A percentile compares a stretch with the other conserved stretches of the same genome.
Conservation (phyloP, 2,888 invertebrate genomes). For the Cremastinae sp. region DNA sequence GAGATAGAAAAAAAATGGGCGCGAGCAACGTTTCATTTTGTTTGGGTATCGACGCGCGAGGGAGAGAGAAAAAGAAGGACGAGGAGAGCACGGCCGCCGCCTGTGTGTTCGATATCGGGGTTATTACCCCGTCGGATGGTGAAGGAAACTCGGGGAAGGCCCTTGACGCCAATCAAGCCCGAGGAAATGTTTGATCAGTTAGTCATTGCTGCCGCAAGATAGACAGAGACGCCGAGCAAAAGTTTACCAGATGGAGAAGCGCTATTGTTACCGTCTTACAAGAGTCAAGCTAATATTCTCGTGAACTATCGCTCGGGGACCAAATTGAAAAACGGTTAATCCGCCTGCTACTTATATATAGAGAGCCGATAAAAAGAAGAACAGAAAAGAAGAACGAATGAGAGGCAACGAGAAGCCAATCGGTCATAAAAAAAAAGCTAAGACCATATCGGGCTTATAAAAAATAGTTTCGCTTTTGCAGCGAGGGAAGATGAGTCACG, state of each 20-base stretch:
- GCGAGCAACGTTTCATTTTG: not conserved
- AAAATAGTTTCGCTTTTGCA: constrained; percentile 15
- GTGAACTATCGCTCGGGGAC: constrained; percentile 4
- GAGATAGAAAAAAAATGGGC: constrained; percentile 15
- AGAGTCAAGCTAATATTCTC: constrained; percentile 46
- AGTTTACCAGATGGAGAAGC: constrained; percentile 39
- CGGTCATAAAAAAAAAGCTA: constrained; percentile 20
- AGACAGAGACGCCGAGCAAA: constrained; percentile 6
- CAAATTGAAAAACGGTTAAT: constrained; percentile 51
- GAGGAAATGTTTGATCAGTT: constrained; percentile 74
- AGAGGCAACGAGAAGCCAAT: not conserved
- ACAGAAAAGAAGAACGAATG: not conserved
- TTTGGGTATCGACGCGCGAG: not conserved
- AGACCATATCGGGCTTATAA: constrained; percentile 45
- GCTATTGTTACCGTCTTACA: constrained; percentile 50
- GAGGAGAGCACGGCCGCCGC: constrained; percentile 38
- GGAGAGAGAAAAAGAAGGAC: constrained; percentile 17
- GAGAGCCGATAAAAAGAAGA: constrained; percentile 1
- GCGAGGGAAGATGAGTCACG: too few species aligned
- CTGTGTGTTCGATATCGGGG: constrained; percentile 64
- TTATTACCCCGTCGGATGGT: constrained; percentile 66
- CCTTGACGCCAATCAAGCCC: constrained; percentile 67
- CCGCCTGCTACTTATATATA: constrained; percentile 15
- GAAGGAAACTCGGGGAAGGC: constrained; percentile 68
- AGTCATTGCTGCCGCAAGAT: constrained; percentile 67